Evolutionary conservation across 2,888 invertebrate genomes (phyloP).

Genomic region (Chesias legatella): DNA sequence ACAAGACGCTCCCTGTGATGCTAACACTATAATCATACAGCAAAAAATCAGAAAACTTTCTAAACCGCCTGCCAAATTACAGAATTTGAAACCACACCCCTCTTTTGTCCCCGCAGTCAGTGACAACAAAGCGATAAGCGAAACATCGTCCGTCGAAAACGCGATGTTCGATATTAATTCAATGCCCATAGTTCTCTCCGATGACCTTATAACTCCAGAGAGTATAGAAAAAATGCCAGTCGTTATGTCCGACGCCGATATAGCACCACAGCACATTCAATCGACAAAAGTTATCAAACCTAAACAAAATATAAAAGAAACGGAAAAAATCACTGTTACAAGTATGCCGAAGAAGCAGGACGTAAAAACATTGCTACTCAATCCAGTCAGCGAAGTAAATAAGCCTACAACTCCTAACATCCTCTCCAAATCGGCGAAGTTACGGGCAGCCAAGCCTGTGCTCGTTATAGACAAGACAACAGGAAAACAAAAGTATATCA

Average conservation of each 20-base stretch:
- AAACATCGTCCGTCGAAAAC: conserved; percentile 51
- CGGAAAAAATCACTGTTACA: conserved; percentile 51
- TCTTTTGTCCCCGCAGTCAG: conserved; percentile 49
- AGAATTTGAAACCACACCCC: conserved; percentile 57
- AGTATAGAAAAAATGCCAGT: conserved; percentile 85
- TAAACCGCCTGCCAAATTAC: conserved; percentile 57
- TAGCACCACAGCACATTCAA: conserved; percentile 48
- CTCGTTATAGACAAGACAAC: conserved; percentile 70
- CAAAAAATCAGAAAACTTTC: conserved; percentile 61
- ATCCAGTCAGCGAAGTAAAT: conserved; percentile 51
- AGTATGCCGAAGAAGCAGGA: conserved; percentile 52
- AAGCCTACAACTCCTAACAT: conserved; percentile 73
- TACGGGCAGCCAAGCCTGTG: conserved; percentile 70
- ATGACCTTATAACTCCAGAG: conserved; percentile 84
- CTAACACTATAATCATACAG: conserved; percentile 64
- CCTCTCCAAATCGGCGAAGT: conserved; percentile 70
- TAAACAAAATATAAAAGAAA: conserved; percentile 48
- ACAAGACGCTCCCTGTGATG: conserved; percentile 52
- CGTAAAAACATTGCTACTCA: conserved; percentile 64
- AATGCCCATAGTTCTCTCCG: conserved; percentile 87
- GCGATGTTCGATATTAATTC: conserved; percentile 85
- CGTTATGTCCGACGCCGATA: conserved; percentile 73
- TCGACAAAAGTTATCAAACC: conserved; percentile 57
- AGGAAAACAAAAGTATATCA: conserved; percentile 71
- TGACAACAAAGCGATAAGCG: conserved; percentile 43